Base-by-base conservation (phyloP, 2,888 invertebrate genomes). In the Cantharis rustica region DNA sequence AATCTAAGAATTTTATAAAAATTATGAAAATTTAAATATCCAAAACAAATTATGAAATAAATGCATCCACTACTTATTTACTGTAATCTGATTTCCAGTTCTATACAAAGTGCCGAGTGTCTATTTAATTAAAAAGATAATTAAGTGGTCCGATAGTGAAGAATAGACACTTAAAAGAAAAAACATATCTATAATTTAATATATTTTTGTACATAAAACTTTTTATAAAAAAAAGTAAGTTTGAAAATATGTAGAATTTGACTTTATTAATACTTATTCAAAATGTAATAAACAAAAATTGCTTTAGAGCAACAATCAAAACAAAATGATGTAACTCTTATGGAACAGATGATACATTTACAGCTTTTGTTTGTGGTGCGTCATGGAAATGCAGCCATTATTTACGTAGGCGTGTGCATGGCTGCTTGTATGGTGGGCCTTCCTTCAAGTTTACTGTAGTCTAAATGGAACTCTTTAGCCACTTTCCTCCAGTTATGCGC, bases 401-500 rank as follows among this genome's bases (percentile, higher is more conserved):
- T 81, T 84, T 84, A 84, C 82, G 83, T 81, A 76, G 82, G 73
- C 71, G 81, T 82, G 78, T 84, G 85, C 78, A 84, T 90, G 76
- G 81, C 81, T 90, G 91, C 90, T 86, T 93, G 94, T 88, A 94
- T 90, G 87, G 92, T 92, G 86, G 97, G 97, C 88, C 96, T 93
- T 80, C 96, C 98, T 91, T 99, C 99, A 89, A 99, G 92, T 91
- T 98, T 98, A 91, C 97, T 97, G 92, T 99, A 98, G 91, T 99
- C 99, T 90, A 99, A 92, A 90, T 97, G 95, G 92, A 99, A 98
- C 90, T 99, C 99, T 90, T 98, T 99, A 87, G 98, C 95, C 88
- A 98, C 97, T 92, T 98, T 99, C 88, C 98, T 93, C 99, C 99
- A 99, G 90, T 96, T 98, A 90, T 97, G 96, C 87, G 97, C 97